Evolutionary conservation across 2,888 invertebrate genomes (phyloP), one percentile per base, ranked within the genome.

Genomic region (Brenthis daphne): DNA sequence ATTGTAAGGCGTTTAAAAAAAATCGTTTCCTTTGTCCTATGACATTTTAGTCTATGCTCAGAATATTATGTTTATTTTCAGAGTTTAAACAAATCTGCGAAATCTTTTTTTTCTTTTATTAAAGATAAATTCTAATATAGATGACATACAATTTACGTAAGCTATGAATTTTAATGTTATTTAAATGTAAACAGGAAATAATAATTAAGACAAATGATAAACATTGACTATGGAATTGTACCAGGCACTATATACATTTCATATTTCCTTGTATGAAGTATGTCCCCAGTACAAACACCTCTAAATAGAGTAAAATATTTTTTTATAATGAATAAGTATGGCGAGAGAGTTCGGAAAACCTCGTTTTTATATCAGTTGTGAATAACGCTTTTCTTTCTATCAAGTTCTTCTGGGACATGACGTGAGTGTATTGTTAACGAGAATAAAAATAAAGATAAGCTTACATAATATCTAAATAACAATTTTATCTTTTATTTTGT

Each of bases 111-210:
- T 1, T 37, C n/a, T 37, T 37, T 37, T 37, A 6, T 8, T 37
- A 33, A 6, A 4, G 37, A 43, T 43, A 43, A 11, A 43, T 11
- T 2, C 1, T 43, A 11, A 43, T 43, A 8, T 11, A 43, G 11
- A 37, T 43, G 2, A 11, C 3, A 43, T 43, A 43, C 37, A 11
- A 43, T 43, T 43, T 43, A 43, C 11, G 2, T 43, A 43, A 43
- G 2, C 20, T 47, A 20, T 43, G 24, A 24, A 48, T 14, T 47
- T 20, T 13, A 6, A 1, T 48, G 24, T n/a, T 24, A 20, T n/a
- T 60, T 4, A n/a, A 48, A 29, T 50, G 12, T 29, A 50, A 60
- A 60, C 60, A 60, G 60, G 60, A 60, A 60, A 60, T 29, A 29
- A 29, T 60, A 60, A 60, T 50, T 60, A 50, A 29, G 11, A n/a